Base-by-base conservation (phyloP, 2,113 vertebrate species). In the Gymnocephalus cernua region DNA sequence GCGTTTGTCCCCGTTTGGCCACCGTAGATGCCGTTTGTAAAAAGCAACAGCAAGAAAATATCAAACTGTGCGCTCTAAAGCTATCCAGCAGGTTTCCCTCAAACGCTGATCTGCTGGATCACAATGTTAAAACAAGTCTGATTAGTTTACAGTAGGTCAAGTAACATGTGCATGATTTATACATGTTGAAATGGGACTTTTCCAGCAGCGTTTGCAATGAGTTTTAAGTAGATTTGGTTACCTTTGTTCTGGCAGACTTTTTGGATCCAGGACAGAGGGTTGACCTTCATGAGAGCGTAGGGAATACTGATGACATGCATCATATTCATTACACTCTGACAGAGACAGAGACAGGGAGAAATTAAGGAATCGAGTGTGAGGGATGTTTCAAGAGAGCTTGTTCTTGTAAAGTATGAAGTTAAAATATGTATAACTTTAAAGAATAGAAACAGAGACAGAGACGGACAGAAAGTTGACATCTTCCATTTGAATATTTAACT, bases 201-300 rank as follows among this genome's bases (percentile, higher is more conserved):
- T 57, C 47, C 47, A 48, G 19, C 4, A 54, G 19, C n/a, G 16
- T 53, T 14, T 35, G 11, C 12, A 2, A 11, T 4, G 21, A 7
- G 57, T 44, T 19, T 19, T 4, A 2, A 38, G 27, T 21, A 12
- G 21, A 14, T 3, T 47, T 3, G 14, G 1, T 54, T 86, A 95
- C 95, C 95, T 95, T 95, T 95, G 86, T 92, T 92, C 84, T 95
- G 94, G 78, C 88, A 94, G 76, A 94, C 93, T 12, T 93, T 95
- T 0, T 95, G 95, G 85, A 95, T 94, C 95, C 95, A 95, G 70
- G 95, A 95, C 57, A 95, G 88, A 14, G 95, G 95, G 87, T 95
- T 95, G 84, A 95, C 94, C 92, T 95, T 95, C 95, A 95, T 95
- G 15, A 95, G 93, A 41, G 94, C 94, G 81, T 95, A 95, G 6